Conservation (phyloP, 2,113 vertebrate species). For the Apodemus sylvaticus region DNA sequence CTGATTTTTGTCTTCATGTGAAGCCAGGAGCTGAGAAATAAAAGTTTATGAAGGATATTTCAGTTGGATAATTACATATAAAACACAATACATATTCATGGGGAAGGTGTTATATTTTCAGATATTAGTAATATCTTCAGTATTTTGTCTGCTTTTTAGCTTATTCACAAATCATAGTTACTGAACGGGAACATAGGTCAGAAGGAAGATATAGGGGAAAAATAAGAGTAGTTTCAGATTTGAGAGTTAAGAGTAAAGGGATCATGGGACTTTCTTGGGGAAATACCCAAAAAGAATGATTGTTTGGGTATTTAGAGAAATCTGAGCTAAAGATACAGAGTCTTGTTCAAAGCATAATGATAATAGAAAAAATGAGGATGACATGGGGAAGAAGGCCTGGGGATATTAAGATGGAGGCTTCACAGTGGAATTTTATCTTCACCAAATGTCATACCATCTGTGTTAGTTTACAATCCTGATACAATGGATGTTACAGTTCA, state of each 20-base stretch:
- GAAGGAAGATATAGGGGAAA: background rate
- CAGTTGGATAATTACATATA: slow-evolving; percentile 12
- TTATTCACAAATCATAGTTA: slow-evolving; percentile 16
- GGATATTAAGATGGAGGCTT: background rate
- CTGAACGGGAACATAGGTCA: background rate
- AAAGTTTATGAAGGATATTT: slow-evolving; percentile 27
- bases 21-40: slow-evolving; percentile 51
- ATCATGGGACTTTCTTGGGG: background rate
- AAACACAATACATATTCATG: background rate
- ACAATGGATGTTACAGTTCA: background rate
- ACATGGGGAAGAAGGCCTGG: background rate
- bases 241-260: background rate
- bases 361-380: background rate
- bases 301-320: background rate
- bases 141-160: slow-evolving; percentile 10
- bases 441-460: background rate
- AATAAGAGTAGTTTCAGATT: background rate
- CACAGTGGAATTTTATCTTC: background rate
- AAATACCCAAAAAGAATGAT: background rate
- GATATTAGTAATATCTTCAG: background rate
- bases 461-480: background rate
- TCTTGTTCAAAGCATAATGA: background rate
- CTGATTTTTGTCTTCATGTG: slow-evolving; percentile 62
- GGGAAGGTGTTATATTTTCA: background rate
- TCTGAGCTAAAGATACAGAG: background rate